phyloP scores from a whole-genome alignment of 2,113 vertebrate species.

The Ranitomeya imitator region DNA sequence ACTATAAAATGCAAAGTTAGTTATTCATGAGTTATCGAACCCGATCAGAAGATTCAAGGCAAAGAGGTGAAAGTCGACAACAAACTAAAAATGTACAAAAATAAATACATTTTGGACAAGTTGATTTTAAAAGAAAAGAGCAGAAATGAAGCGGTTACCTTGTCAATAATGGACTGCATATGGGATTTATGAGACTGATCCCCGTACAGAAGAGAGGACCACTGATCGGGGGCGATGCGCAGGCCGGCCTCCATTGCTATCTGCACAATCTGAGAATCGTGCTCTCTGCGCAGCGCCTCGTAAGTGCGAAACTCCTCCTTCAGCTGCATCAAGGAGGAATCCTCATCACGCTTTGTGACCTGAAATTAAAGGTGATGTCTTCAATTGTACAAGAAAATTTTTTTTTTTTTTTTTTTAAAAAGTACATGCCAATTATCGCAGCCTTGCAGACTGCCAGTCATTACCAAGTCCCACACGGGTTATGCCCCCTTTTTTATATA shows the following conservation, averaged over 20 bases:
- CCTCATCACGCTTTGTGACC: slow-evolving; percentile 98
- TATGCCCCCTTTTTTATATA: too few species aligned
- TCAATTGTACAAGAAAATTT: not conserved
- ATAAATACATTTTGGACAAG: not conserved
- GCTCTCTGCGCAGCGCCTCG: slow-evolving; percentile 92
- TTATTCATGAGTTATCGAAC: not conserved
- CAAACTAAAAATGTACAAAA: not conserved
- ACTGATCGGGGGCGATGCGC: slow-evolving; percentile 97
- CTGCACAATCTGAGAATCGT: slow-evolving; percentile 97
- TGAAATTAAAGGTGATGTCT: slow-evolving; percentile 59
- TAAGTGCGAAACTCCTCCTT: slow-evolving; percentile 98
- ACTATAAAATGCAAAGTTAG: not conserved
- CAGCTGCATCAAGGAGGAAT: slow-evolving; percentile 97
- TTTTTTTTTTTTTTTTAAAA: too few species aligned
- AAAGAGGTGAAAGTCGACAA: not conserved
- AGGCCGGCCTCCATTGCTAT: slow-evolving; percentile 98
- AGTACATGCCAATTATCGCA: not conserved
- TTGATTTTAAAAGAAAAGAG: not conserved
- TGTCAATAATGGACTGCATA: slow-evolving; percentile 99
- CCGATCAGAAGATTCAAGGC: not conserved
- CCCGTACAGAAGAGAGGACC: slow-evolving; percentile 95
- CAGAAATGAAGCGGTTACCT: slow-evolving; percentile 77
- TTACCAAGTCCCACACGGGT: too few species aligned
- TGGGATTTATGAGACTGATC: slow-evolving; percentile 98
- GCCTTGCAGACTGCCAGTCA: too few species aligned